Evolutionary conservation across 2,888 invertebrate species (phyloP).

Genomic region (Polydrusus cervinus): DNA sequence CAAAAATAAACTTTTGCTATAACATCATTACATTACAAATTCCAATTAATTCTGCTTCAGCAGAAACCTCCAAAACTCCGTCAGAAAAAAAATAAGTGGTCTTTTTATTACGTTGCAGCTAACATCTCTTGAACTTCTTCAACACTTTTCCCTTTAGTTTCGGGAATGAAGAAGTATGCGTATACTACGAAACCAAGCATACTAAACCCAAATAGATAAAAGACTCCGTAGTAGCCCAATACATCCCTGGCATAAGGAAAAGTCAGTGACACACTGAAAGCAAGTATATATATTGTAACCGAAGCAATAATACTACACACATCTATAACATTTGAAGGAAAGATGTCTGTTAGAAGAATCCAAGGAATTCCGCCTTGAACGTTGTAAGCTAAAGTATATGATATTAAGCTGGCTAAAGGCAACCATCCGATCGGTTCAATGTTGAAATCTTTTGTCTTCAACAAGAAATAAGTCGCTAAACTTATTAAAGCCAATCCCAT

Average conservation of each 20-base stretch:
- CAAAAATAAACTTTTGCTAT: too few species aligned
- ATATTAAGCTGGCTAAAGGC: slow-evolving; percentile 16
- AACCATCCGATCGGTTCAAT: slow-evolving; percentile 25
- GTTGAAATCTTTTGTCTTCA: slow-evolving; percentile 62
- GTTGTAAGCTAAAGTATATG: slow-evolving; percentile 22
- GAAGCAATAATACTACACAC: slow-evolving; percentile 70
- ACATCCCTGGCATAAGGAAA: not conserved
- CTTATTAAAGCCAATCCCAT: slow-evolving; percentile 74
- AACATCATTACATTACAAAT: too few species aligned
- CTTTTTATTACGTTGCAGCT: too few species aligned
- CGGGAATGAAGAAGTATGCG: slow-evolving; percentile 44
- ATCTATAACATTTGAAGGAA: slow-evolving; percentile 84
- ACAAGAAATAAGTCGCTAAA: slow-evolving; percentile 58
- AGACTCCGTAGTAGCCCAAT: not conserved
- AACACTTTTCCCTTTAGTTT: slow-evolving; percentile 55
- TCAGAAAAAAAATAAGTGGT: too few species aligned
- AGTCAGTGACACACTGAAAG: slow-evolving; percentile 28
- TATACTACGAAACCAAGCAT: slow-evolving; percentile 34
- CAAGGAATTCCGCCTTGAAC: slow-evolving; percentile 83
- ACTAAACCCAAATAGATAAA: slow-evolving; percentile 15
- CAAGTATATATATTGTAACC: slow-evolving; percentile 35
- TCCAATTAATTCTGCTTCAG: too few species aligned
- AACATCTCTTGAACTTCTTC: slow-evolving; percentile 53
- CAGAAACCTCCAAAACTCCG: too few species aligned
- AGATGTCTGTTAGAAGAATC: slow-evolving; percentile 87